Percentiles rank a stretch among this genome's conserved stretches.
phyloP scores from a whole-genome alignment of 1,140 invertebrate species.

The Cydia pomonella region DNA sequence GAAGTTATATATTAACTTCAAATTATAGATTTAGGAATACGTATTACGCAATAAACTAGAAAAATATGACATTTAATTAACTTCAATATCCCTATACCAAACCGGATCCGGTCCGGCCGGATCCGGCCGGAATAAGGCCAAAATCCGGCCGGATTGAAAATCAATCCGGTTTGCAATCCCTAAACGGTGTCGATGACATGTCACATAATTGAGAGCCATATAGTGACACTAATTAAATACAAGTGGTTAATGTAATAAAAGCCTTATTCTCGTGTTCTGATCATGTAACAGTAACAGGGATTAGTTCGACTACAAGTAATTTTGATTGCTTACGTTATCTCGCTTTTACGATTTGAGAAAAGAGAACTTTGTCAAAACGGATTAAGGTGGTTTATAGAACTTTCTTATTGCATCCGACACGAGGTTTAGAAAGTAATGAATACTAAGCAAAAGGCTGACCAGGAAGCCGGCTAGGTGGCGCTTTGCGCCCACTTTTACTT shows the following conservation, averaged over 20 bases:
- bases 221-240: neutral
- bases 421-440: conserved; percentile 12
- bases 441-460: conserved; percentile 23
- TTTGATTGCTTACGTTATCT: neutral
- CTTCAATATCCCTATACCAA: too few species aligned
- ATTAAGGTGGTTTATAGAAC: neutral
- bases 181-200: neutral
- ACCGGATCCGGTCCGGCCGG: too few species aligned
- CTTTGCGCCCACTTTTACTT: conserved; percentile 73
- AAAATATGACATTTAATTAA: too few species aligned
- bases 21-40: too few species aligned
- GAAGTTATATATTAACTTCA: too few species aligned
- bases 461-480: conserved; percentile 51
- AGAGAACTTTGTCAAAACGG: neutral
- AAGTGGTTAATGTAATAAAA: neutral
- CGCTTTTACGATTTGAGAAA: neutral
- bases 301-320: neutral
- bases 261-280: neutral
- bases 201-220: neutral
- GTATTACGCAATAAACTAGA: too few species aligned
- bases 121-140: too few species aligned
- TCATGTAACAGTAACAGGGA: conserved; percentile 1
- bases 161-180: too few species aligned
- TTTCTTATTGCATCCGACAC: neutral
- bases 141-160: too few species aligned